A percentile compares a stretch with the other conserved stretches of the same genome.
These are phyloP conservation scores for Horisme vitalbata DNA, from an alignment of 2,888 invertebrate species.

Conservation along the genomic window DNA sequence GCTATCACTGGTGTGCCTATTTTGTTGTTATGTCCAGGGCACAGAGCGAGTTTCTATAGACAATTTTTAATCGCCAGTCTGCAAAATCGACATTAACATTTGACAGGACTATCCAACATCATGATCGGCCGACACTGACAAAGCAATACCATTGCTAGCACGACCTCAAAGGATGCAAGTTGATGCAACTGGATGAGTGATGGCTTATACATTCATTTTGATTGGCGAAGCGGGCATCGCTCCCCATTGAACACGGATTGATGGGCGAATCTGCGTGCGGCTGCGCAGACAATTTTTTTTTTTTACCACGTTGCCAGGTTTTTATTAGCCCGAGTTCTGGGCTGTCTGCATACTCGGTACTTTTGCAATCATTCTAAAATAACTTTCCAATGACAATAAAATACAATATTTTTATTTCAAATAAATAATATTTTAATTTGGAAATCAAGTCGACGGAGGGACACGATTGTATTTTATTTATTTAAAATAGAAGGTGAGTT, in stretches of 20 bases:
- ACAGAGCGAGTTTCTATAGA: too few relatives aligned
- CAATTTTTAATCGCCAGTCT: constrained; percentile 38
- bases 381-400: too few relatives aligned
- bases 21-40: too few relatives aligned
- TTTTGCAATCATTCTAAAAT: too few relatives aligned
- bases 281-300: too few relatives aligned
- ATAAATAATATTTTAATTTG: too few relatives aligned
- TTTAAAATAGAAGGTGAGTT: too few relatives aligned
- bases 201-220: constrained; percentile 51
- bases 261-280: constrained; percentile 11
- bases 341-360: background rate
- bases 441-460: too few relatives aligned
- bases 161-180: constrained; percentile 53
- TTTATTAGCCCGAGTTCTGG: background rate
- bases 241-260: constrained; percentile 28
- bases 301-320: too few relatives aligned
- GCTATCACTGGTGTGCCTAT: too few relatives aligned
- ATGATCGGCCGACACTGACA: constrained; percentile 64
- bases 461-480: too few relatives aligned
- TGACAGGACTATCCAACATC: constrained; percentile 61
- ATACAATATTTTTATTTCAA: too few relatives aligned
- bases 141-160: constrained; percentile 52
- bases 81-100: constrained; percentile 42
- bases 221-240: constrained; percentile 31
- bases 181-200: constrained; percentile 49